A percentile compares a stretch with the other conserved stretches of the same genome.
These are phyloP conservation scores for Macrostomum lignano DNA, from an alignment of 1,140 invertebrate species.

Conservation along the genomic window DNA sequence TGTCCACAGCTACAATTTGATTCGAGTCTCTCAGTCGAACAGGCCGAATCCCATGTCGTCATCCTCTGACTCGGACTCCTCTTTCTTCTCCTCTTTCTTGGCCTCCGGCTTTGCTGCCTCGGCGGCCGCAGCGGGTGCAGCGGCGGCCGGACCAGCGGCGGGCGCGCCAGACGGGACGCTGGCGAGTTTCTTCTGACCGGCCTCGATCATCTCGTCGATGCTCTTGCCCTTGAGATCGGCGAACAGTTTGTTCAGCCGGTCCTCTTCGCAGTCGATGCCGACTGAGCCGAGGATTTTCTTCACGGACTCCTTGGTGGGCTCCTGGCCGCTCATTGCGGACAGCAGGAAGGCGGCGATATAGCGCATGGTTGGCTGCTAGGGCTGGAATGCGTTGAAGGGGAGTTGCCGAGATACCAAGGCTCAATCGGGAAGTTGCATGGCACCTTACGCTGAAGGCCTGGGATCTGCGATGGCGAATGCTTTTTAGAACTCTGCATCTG, in stretches of 20 bases:
- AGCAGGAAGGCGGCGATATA: constrained; percentile 94
- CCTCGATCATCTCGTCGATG: constrained; percentile 52
- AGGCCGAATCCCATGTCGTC: too few relatives aligned
- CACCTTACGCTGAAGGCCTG: too few relatives aligned
- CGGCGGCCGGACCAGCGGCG: constrained; percentile 8
- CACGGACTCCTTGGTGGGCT: constrained; percentile 47
- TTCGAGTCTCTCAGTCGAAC: too few relatives aligned
- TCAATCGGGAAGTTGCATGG: too few relatives aligned
- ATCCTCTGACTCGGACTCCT: constrained; percentile 22
- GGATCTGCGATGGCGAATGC: too few relatives aligned
- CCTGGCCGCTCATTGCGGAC: constrained; percentile 59
- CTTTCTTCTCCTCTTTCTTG: constrained; percentile 24
- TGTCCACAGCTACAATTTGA: too few relatives aligned
- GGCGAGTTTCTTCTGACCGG: constrained; percentile 31
- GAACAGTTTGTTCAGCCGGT: constrained; percentile 56
- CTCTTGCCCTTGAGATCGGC: constrained; percentile 57
- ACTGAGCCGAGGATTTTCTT: constrained; percentile 80
- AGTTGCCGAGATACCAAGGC: too few relatives aligned
- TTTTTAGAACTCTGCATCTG: too few relatives aligned
- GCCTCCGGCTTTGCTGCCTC: constrained; percentile 21
- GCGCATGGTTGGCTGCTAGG: constrained; percentile 96
- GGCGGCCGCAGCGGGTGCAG: constrained; percentile 9
- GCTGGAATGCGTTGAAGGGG: too few relatives aligned
- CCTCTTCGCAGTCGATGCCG: constrained; percentile 61
- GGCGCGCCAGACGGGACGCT: constrained; percentile 11